Evolutionary conservation across 2,888 invertebrate genomes (phyloP).

Genomic region (Hypsopygia costalis): DNA sequence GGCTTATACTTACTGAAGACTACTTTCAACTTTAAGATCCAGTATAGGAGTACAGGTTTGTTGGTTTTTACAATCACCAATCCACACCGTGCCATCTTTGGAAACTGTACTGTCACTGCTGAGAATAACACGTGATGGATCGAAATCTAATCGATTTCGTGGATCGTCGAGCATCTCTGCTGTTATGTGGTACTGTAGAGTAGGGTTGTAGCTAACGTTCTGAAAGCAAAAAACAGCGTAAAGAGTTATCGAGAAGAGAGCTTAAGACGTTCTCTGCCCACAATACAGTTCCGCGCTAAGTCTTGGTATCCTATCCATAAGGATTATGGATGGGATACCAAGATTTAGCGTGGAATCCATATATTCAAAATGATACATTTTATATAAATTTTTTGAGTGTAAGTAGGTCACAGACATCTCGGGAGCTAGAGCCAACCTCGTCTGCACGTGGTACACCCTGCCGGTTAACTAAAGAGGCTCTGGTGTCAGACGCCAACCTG

Average conservation of each 20-base stretch:
- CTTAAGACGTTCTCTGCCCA: no score
- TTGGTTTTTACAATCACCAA: slow-evolving; percentile 29
- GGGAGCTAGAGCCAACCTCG: no score
- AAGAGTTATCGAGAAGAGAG: no score
- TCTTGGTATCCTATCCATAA: no score
- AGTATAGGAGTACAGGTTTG: slow-evolving; percentile 29
- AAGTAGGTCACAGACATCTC: no score
- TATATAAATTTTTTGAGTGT: background rate
- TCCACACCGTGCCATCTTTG: slow-evolving; percentile 17
- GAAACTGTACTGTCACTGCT: slow-evolving; percentile 29
- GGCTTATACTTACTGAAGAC: slow-evolving; percentile 24
- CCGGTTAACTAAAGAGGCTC: no score
- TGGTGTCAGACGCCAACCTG: no score
- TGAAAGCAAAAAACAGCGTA: background rate
- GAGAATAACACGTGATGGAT: slow-evolving; percentile 25
- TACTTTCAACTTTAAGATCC: slow-evolving; percentile 10
- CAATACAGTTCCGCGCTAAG: no score
- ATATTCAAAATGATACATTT: no score
- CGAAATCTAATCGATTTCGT: slow-evolving; percentile 6
- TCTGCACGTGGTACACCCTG: no score
- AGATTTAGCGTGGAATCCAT: no score
- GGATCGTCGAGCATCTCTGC: slow-evolving; percentile 28
- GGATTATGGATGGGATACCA: no score
- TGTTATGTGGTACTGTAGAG: slow-evolving; percentile 29
- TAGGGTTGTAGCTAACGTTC: slow-evolving; percentile 23